Conservation (phyloP, 2,888 invertebrate genomes). For the Leucophora obtusa region DNA sequence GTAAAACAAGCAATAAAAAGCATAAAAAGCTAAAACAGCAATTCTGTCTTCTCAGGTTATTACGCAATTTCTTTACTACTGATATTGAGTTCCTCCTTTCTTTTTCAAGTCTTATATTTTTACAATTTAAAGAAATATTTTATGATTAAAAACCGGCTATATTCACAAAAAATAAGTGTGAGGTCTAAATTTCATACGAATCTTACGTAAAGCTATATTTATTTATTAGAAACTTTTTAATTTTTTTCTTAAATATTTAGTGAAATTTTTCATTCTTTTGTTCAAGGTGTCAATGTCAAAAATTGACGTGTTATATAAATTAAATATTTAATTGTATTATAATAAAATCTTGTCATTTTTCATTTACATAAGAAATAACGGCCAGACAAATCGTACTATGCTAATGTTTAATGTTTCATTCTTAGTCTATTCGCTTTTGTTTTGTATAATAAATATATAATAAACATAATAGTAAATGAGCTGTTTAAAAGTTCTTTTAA, state of each 20-base stretch:
- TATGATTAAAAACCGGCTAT: not conserved
- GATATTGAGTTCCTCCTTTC: not conserved
- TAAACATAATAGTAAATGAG: too few species aligned
- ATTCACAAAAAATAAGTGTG: not conserved
- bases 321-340: slow-evolving; percentile 33
- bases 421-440: slow-evolving; percentile 8
- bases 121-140: too few species aligned
- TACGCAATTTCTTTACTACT: too few species aligned
- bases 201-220: not conserved
- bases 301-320: slow-evolving; percentile 71
- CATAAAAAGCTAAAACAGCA: too few species aligned
- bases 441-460: not conserved
- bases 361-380: slow-evolving; percentile 43
- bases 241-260: not conserved
- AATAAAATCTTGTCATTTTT: slow-evolving; percentile 35
- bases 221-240: not conserved
- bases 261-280: slow-evolving; percentile 17
- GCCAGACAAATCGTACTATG: slow-evolving; percentile 13
- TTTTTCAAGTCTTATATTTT: too few species aligned
- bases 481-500: not conserved
- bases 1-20: too few species aligned
- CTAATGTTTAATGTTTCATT: not conserved
- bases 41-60: too few species aligned
- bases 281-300: slow-evolving; percentile 71
- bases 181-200: not conserved